Base-by-base conservation (phyloP, 1,140 invertebrate genomes). In the Cherax quadricarinatus region DNA sequence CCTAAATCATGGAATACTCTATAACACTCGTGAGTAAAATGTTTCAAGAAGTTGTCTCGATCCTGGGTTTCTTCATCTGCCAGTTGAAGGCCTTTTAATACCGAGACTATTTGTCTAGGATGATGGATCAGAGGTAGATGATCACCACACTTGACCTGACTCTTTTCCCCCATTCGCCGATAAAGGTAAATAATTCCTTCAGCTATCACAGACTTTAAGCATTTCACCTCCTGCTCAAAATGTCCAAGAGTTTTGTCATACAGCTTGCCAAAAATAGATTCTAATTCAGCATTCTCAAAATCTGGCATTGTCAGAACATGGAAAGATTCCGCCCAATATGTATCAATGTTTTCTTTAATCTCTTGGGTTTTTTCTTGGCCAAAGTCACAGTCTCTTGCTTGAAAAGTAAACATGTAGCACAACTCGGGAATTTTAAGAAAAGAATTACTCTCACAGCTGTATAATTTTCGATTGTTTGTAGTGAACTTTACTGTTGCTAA, bases 141-240 rank as follows among this genome's bases (percentile, higher is more conserved):
- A 57, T 91, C 90, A 7, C 79, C 84, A 57, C 84, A 91, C 16
- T 9, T 48, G 18, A 62, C 75, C 62, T 91, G 83, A 48, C 84
- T 87, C 60, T 30, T 86, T 75, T 81, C 75, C 12, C 85, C 90
- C 90, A 91, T 91, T 16, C 90, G 79, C 41, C 60, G 60, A 51
- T 80, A 91, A 12, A 91, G 85, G n/a, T 91, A 85, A 16, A 91
- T 51, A 73, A 91, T 80, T 16, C 84, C 90, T 41, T 91, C 90
- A 51, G 90, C 90, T 21, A 91, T 12, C 24, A 91, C 90, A 24
- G 84, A 80, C 49, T 86, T 91, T 75, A 91, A 53, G 51, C 90
- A 91, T 30, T 91, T 91, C 16, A 91, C 90, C 24, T 91, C 90
- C 60, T 91, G 90, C n/a, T 91, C 90, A 81, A 91, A 87, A 57